Base-by-base conservation (phyloP, 1,140 invertebrate species). In the Cherax destructor region DNA sequence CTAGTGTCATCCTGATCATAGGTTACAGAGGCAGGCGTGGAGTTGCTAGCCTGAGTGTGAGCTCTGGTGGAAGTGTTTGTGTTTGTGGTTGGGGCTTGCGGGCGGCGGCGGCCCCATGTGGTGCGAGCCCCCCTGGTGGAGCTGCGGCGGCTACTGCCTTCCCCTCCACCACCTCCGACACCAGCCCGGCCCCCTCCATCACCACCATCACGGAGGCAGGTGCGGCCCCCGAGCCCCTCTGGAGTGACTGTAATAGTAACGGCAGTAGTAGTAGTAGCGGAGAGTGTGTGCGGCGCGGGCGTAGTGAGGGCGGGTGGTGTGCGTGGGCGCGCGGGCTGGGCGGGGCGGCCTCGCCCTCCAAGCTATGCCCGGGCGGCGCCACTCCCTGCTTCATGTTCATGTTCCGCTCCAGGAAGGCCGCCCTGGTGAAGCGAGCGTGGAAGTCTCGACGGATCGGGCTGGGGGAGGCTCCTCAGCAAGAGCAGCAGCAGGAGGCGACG, bases 91-190 rank as follows among this genome's bases (percentile, higher is more conserved):
- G 52, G 24, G 76, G 52, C 41, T 49, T 30, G 59, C 50, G 72
- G 89, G 83, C 69, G 72, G 72, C 72, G 83, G 89, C 83, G 89
- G 89, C 89, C 89, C 89, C 89, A 91, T 91, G 89, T 24, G 83
- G 89, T 91, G 81, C 89, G 83, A 91, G 89, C 89, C 89, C 56
- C 89, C 89, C 83, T 91, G 89, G 89, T 91, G 89, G 89, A 91
- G 89, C 89, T 85, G 89, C 83, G 89, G 89, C 89, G 89, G 89
- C 89, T 49, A 52, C 87, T 88, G 87, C 87, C 87, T 81, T 74
- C 79, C 78, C 21, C 87, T 88, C 87, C 87, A 81, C 87, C 86
- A 50, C 56, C 78, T 69, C 77, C 77, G 80, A 78, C 78, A 24
- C 56, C 86, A 69, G 86, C 77, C 86, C 52, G 47, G 77, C 41